Evolutionary conservation across 2,888 invertebrate genomes (phyloP), one percentile per base, ranked within the genome.

Genomic region (Catotricha subobsoleta): DNA sequence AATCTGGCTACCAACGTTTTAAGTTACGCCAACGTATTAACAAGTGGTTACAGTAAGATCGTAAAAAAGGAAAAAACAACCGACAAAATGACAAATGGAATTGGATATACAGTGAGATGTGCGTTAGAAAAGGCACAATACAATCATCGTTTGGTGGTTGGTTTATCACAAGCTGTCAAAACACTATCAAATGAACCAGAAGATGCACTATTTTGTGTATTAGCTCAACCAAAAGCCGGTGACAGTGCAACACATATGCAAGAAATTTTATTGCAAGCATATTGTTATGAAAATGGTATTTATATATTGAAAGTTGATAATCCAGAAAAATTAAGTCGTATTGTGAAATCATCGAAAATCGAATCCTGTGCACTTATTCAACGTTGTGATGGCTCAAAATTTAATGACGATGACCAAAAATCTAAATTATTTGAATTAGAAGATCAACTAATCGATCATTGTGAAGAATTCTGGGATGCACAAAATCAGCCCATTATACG

Each of bases 231-330:
- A 19, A 64, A 69, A 37, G 72, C 70, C 27, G 78, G 76, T 5
- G 81, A 82, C 57, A 74, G 79, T 23, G 77, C 79, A 4, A 77
- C 76, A 6, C 81, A 81, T 54, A 80, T 82, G 68, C 80, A 81
- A 52, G 77, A 78, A 54, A 80, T 81, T 5, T 64, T 81, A 0
- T 62, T 81, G 23, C 79, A 80, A 53, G 81, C 82, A 1, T 80
- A 79, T 56, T 82, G 82, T 58, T 76, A 72, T 29, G 81, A 82
- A 58, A 80, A 80, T 46, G 79, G 76, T 48, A 81, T 82, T 52
- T 75, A 77, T 51, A 75, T 79, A 41, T 72, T 81, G 47, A 76
- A 79, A 66, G 78, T 71, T 34, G 69, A 71, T 49, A 66, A 64
- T 45, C 62, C 66, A 37, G 62, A 66, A 49, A 69, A 67, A 52